Evolutionary conservation across 2,797 vertebrate genomes (phyloP), one percentile per base, ranked within the genome.

Genomic region (Microtus agrestis): DNA sequence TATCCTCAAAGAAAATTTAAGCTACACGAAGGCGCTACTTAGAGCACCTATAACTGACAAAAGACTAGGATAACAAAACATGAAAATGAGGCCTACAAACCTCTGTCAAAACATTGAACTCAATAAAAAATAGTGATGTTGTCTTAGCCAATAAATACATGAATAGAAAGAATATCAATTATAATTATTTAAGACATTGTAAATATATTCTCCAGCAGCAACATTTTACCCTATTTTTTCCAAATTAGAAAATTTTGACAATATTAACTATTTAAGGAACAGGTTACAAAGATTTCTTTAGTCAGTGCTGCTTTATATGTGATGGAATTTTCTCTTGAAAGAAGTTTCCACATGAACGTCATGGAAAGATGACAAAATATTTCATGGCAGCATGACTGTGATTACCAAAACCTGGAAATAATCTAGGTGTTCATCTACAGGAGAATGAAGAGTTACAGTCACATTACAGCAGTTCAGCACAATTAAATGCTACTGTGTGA

Each of bases 371-470:
- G 12, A 69, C 6, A 82, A 88, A 84, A 71, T 48, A 73, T 81
- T 81, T 88, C 13, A 76, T 14, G 79, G 1, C 12, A 95, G 13
- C 27, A 80, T 91, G 81, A 84, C 17, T 69, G 4, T 54, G 86
- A 78, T 69, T 74, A 74, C 12, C 85, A 43, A 89, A 82, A 84
- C 69, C 48, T 56, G 46, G 27, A 91, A 97, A 61, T 25, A 89
- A 93, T 76, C 46, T 76, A 87, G 67, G 93, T 48, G 37, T 11
- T 27, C 65, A 87, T 59, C 11, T 87, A 92, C 1, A 89, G 27
- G 10, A 93, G 92, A 40, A 85, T 80, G 43, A 89, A 78, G 77
- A 56, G 43, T 31, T 89, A 74, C 19, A 67, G 61, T 23, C 56
- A 67, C 4, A 67, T 31, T 51, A 12, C 19, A 91, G 17, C 7